Evolutionary conservation across 37 sponge, comb jelly and placozoan species (phyloP).

Genomic region (Aplysina aerophoba): DNA sequence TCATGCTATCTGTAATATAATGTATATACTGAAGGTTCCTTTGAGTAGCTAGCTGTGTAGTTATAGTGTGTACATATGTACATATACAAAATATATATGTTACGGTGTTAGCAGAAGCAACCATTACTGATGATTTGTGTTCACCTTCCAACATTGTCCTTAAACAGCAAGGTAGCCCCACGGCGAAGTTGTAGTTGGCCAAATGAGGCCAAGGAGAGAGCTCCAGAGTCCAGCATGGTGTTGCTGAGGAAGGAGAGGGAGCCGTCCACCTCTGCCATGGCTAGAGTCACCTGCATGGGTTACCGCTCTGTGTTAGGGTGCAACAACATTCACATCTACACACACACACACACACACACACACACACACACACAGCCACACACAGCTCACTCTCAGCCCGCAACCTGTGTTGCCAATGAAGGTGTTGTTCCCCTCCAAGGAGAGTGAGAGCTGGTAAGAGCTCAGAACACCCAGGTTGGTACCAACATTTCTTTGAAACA

Average conservation of each 20-base stretch:
- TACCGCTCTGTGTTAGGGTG: too few species aligned
- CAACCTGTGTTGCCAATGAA: background rate
- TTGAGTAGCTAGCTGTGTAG: too few species aligned
- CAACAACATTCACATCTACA: too few species aligned
- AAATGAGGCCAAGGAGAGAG: background rate
- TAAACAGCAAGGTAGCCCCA: background rate
- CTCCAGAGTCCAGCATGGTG: too few species aligned
- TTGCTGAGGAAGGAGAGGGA: background rate
- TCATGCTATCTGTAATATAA: too few species aligned
- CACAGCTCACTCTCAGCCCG: conserved; percentile 3
- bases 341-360: background rate
- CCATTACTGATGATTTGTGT: background rate
- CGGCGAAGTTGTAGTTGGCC: background rate
- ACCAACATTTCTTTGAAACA: conserved; percentile 16
- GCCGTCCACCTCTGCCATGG: background rate
- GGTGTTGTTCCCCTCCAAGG: background rate
- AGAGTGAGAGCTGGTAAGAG: background rate
- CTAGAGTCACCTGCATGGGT: background rate
- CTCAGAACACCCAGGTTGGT: background rate
- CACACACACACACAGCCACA: background rate
- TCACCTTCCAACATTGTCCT: conserved; percentile 5
- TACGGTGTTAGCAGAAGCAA: background rate
- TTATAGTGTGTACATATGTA: background rate
- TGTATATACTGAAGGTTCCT: too few species aligned
- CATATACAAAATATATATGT: background rate